Evolutionary conservation across 2,888 invertebrate species (phyloP).

Genomic region (Drosophila prostipennis): DNA sequence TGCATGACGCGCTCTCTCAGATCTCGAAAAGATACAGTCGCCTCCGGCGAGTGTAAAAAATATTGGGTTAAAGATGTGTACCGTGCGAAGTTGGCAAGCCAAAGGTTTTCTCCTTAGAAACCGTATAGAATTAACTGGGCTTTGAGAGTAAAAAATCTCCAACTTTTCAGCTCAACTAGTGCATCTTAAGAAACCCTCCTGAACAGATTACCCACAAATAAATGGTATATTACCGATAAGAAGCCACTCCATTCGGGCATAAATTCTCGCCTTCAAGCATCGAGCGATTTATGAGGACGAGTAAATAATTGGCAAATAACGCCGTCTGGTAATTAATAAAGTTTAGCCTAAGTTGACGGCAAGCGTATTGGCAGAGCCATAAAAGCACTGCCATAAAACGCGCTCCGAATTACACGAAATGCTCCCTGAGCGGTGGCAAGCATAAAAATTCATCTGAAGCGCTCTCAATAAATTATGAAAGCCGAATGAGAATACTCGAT

Average conservation of each 20-base stretch:
- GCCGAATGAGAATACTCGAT: conserved; percentile 64
- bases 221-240: conserved; percentile 10
- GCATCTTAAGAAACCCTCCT: background rate
- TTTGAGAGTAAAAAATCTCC: background rate
- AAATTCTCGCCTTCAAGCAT: conserved; percentile 14
- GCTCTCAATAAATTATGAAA: conserved; percentile 77
- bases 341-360: conserved; percentile 68
- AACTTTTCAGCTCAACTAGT: no score
- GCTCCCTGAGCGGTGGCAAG: conserved; percentile 37
- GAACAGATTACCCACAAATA: conserved; percentile 1
- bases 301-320: conserved; percentile 60
- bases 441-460: conserved; percentile 69
- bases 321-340: conserved; percentile 69
- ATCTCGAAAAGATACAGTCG: conserved; percentile 46
- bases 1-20: conserved; percentile 59
- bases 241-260: conserved; percentile 6
- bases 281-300: conserved; percentile 30
- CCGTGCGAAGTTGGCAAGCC: conserved; percentile 46
- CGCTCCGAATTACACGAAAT: conserved; percentile 6
- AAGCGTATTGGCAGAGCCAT: conserved; percentile 57
- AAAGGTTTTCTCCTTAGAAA: conserved; percentile 6
- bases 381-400: conserved; percentile 48
- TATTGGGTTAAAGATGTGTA: conserved; percentile 61
- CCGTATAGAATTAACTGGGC: background rate
- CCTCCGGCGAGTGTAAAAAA: conserved; percentile 22